Conservation (phyloP, 2,797 vertebrate genomes). For the Apogon talboti region DNA sequence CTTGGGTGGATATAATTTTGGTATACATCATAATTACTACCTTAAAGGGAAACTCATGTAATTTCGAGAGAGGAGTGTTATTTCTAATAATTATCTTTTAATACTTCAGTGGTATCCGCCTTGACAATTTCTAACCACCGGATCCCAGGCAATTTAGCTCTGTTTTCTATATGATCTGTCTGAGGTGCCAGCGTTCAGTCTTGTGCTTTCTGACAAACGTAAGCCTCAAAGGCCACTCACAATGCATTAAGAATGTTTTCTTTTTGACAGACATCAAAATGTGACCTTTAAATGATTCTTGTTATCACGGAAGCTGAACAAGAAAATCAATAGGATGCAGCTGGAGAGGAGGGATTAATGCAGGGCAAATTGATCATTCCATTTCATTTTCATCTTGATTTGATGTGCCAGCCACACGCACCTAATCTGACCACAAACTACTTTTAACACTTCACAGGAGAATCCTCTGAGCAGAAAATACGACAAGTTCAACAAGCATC, state of each 20-base stretch:
- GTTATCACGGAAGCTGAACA: conserved; percentile 80
- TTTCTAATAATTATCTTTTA: conserved; percentile 58
- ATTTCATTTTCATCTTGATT: conserved; percentile 86
- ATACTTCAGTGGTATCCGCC: conserved; percentile 43
- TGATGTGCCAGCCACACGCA: conserved; percentile 76
- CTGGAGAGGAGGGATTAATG: conserved; percentile 82
- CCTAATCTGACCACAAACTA: conserved; percentile 79
- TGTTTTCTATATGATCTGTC: conserved; percentile 63
- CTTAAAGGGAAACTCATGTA: conserved; percentile 67
- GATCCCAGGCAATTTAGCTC: conserved; percentile 49
- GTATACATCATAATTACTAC: conserved; percentile 77
- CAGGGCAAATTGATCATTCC: conserved; percentile 85
- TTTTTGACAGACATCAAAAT: conserved; percentile 84
- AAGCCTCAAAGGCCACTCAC: conserved; percentile 79
- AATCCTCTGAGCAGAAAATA: conserved; percentile 60
- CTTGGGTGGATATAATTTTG: conserved; percentile 71
- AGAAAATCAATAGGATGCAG: conserved; percentile 81
- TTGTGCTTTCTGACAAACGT: conserved; percentile 73
- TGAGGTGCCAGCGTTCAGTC: conserved; percentile 68
- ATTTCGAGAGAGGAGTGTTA: conserved; percentile 49
- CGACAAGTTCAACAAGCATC: conserved; percentile 61
- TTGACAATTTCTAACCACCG: conserved; percentile 30
- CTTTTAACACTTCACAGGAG: conserved; percentile 77
- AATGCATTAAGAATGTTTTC: conserved; percentile 82
- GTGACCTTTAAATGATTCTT: conserved; percentile 86